These are phyloP conservation scores for Meghimatium bilineatum DNA, from an alignment of 2,888 invertebrate species.

Conservation along the genomic window DNA sequence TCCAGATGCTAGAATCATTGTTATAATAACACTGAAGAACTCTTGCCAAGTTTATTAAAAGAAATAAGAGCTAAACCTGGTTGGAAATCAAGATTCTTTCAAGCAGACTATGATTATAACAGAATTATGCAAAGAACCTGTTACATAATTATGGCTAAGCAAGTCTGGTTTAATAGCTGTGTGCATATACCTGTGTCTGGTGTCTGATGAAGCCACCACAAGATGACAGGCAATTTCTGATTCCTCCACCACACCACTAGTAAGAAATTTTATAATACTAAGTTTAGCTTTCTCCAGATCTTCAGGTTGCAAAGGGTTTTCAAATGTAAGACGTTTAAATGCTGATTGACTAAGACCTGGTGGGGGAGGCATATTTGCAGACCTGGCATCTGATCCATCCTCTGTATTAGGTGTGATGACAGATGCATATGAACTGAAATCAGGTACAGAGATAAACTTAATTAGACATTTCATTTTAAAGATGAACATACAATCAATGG, in stretches of 20 bases:
- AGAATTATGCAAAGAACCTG: too few species aligned
- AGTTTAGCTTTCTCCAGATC: conserved; percentile 87
- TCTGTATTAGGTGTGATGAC: conserved; percentile 25
- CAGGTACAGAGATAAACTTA: not conserved
- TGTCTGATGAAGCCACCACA: conserved; percentile 91
- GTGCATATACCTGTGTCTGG: conserved; percentile 81
- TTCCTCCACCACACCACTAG: conserved; percentile 86
- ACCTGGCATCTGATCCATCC: conserved; percentile 36
- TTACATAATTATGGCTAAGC: not conserved
- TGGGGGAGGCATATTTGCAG: conserved; percentile 61
- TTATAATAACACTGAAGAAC: too few species aligned
- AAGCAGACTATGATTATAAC: too few species aligned
- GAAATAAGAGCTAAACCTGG: too few species aligned
- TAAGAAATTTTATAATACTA: conserved; percentile 88
- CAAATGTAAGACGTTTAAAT: conserved; percentile 70
- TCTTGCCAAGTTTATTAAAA: too few species aligned
- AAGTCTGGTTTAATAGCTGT: too few species aligned
- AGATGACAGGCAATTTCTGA: conserved; percentile 86
- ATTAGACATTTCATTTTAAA: not conserved
- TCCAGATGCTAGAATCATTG: too few species aligned
- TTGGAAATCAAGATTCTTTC: too few species aligned
- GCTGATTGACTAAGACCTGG: conserved; percentile 71
- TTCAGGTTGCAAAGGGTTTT: conserved; percentile 69
- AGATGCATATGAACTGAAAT: conserved; percentile 46
- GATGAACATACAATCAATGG: not conserved